Evolutionary conservation across 2,888 invertebrate genomes (phyloP), one percentile per base, ranked within the genome.

Genomic region (Lydus trimaculatus): DNA sequence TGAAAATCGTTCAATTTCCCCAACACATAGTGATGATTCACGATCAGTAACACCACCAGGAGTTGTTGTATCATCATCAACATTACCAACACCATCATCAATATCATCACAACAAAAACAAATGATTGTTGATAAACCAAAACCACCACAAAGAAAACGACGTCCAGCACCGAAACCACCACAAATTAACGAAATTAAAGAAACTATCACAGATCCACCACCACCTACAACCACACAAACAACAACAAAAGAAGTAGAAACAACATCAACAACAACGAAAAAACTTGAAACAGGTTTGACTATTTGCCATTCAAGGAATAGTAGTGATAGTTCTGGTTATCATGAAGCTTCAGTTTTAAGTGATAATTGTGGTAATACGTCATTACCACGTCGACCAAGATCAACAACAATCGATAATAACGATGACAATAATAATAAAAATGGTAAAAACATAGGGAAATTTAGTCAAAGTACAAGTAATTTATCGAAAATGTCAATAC

Each of bases 281-380:
- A 77, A 78, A 70, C 74, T 72, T 59, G 76, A 78, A 25, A 82
- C 80, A 62, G 82, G 83, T 70, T 78, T 90, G 78, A 84, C 88
- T 56, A 89, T 89, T 70, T 89, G 88, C 77, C 91, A 92, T 86
- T 91, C 91, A 56, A 86, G 92, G 72, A 91, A 91, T 79, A 91
- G 91, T 83, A 91, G 91, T 72, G 92, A 92, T 81, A 92, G 91
- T 76, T 91, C 91, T 67, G 92, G 91, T 0, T 91, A 91, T 80
- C 91, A 92, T 81, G 92, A 92, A 80, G 89, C 91, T 0, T 91
- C 91, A 8, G 88, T 90, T 63, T 85, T 88, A 61, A 90, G 90
- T 78, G 90, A 91, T 76, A 88, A 89, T 75, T 88, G 88, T 7
- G 48, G 48, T 8, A 83, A 83, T 67, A 81, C 84, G 0, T 84